These are phyloP conservation scores for Maccullochella peelii DNA, from an alignment of 2,113 vertebrate genomes.

Conservation along the genomic window DNA sequence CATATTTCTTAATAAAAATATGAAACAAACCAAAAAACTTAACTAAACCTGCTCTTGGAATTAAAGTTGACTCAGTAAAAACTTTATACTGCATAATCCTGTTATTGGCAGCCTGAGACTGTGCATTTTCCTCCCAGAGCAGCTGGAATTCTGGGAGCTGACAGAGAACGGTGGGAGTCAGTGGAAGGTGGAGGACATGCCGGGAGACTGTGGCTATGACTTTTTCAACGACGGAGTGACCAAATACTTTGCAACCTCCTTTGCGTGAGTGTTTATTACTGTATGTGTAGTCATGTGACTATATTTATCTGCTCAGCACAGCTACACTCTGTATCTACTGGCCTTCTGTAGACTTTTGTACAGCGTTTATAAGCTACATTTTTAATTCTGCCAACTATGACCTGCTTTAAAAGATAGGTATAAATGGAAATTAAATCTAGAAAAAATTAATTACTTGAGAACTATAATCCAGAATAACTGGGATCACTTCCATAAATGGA, in stretches of 20 bases:
- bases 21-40: too few species aligned
- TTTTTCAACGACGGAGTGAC: constrained; percentile 61
- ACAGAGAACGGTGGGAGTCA: constrained; percentile 79
- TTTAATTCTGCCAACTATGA: neutral
- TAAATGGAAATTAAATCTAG: neutral
- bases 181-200: constrained; percentile 84
- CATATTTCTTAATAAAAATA: too few species aligned
- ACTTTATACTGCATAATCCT: neutral
- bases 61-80: neutral
- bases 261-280: constrained; percentile 74
- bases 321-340: neutral
- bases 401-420: neutral
- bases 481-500: neutral
- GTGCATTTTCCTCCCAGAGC: constrained; percentile 68
- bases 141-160: constrained; percentile 83
- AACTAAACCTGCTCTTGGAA: neutral
- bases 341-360: neutral
- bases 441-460: neutral
- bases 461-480: neutral
- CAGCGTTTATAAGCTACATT: neutral
- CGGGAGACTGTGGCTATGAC: constrained; percentile 77
- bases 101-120: neutral
- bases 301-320: neutral
- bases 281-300: neutral
- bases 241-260: constrained; percentile 84